Percentiles rank a stretch among this genome's conserved stretches.
These are phyloP conservation scores for Drosophila nigromelanica DNA, from an alignment of 1,140 invertebrate species.

Conservation along the genomic window DNA sequence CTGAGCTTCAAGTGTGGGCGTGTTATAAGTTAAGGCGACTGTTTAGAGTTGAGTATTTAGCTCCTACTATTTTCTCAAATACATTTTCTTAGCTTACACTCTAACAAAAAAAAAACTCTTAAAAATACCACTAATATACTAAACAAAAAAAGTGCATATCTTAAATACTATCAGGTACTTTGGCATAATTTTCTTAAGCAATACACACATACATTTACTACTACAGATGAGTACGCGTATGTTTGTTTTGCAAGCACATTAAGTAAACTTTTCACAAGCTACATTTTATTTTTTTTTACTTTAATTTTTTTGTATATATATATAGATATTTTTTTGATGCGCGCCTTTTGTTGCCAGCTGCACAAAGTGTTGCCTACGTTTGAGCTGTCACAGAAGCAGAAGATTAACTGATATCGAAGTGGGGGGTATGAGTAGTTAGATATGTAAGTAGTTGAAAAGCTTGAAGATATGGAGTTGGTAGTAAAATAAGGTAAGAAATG, in stretches of 20 bases:
- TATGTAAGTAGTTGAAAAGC: neutral
- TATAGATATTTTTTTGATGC: neutral
- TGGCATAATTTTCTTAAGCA: conserved; percentile 70
- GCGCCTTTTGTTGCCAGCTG: conserved; percentile 1
- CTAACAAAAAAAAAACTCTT: conserved; percentile 37
- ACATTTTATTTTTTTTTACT: neutral
- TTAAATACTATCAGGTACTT: conserved; percentile 83
- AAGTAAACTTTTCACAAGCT: neutral
- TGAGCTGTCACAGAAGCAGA: conserved; percentile 9
- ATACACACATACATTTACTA: neutral
- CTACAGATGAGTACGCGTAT: neutral
- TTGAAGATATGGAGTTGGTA: neutral
- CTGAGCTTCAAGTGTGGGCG: conserved; percentile 56
- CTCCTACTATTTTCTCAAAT: conserved; percentile 28
- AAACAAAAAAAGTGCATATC: conserved; percentile 40
- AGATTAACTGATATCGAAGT: neutral
- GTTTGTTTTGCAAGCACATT: conserved; percentile 16
- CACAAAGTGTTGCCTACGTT: conserved; percentile 8
- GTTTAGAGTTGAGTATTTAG: conserved; percentile 53
- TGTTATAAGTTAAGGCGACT: conserved; percentile 77
- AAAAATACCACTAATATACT: conserved; percentile 15
- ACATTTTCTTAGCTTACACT: conserved; percentile 19
- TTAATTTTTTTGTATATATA: neutral
- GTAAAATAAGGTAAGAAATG: neutral
- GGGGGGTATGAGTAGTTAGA: neutral